Evolutionary conservation across 1,140 invertebrate species (phyloP).

Genomic region (Popillia japonica): DNA sequence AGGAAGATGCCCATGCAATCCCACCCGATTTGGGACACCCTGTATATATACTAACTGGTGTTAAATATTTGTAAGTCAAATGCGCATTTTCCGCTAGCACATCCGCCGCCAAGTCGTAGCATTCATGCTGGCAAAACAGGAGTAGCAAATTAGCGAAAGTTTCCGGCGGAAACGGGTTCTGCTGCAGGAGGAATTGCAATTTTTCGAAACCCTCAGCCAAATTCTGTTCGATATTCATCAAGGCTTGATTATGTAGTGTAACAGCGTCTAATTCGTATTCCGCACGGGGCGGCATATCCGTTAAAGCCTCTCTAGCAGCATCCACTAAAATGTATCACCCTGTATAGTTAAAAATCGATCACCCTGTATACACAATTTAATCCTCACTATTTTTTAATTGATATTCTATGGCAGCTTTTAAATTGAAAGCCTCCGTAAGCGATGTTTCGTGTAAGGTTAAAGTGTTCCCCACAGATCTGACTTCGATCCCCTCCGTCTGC

Average conservation of each 20-base stretch:
- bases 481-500: slow-evolving; percentile 97
- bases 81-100: slow-evolving; percentile 97
- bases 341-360: too few relatives aligned
- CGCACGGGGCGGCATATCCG: slow-evolving; percentile 96
- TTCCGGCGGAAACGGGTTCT: slow-evolving; percentile 96
- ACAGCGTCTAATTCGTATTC: slow-evolving; percentile 99
- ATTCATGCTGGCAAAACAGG: slow-evolving; percentile 97
- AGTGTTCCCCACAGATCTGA: slow-evolving; percentile 97
- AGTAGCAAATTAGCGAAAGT: slow-evolving; percentile 96
- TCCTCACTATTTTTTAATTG: slow-evolving; percentile 90
- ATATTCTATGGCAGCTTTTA: slow-evolving; percentile 98
- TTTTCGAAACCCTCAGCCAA: slow-evolving; percentile 96
- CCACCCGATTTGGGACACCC: not conserved
- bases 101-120: slow-evolving; percentile 97
- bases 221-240: slow-evolving; percentile 92
- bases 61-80: slow-evolving; percentile 95
- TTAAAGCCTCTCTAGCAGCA: slow-evolving; percentile 90
- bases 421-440: slow-evolving; percentile 97
- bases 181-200: slow-evolving; percentile 94
- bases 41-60: slow-evolving; percentile 70
- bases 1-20: too few relatives aligned
- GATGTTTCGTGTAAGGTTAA: slow-evolving; percentile 95
- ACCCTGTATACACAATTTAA: too few relatives aligned
- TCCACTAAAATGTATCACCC: slow-evolving; percentile 69
- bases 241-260: slow-evolving; percentile 96